Evolutionary conservation across 2,888 invertebrate species (phyloP).

Genomic region (Folsomia candida): DNA sequence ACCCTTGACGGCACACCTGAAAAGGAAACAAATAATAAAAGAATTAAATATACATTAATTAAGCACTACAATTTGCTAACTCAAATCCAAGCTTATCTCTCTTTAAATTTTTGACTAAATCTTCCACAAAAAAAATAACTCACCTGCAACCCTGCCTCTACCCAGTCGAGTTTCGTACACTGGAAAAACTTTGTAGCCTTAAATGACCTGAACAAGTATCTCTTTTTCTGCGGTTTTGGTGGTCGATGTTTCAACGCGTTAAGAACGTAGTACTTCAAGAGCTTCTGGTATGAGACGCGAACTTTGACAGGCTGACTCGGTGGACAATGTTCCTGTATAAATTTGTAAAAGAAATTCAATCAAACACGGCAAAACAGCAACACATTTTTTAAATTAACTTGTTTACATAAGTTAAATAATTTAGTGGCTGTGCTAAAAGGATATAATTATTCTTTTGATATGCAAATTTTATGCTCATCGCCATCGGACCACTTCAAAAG

Average conservation of each 20-base stretch:
- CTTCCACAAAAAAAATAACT: no score
- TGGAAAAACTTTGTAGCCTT: slow-evolving; percentile 99
- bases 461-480: no score
- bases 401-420: no score
- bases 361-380: no score
- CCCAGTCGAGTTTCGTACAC: slow-evolving; percentile 99
- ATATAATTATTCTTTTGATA: no score
- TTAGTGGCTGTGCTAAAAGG: no score
- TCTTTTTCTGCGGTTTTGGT: slow-evolving; percentile 97
- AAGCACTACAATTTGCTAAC: slow-evolving; percentile 33
- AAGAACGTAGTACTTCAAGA: slow-evolving; percentile 95
- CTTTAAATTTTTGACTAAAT: no score
- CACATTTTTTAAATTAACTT: no score
- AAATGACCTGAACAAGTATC: slow-evolving; percentile 93
- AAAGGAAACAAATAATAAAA: slow-evolving; percentile 17
- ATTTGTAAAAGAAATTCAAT: slow-evolving; percentile 11
- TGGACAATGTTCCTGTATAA: slow-evolving; percentile 72
- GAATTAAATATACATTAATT: background rate
- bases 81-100: background rate
- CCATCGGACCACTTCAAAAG: no score
- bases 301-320: slow-evolving; percentile 98
- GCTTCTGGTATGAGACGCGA: slow-evolving; percentile 96
- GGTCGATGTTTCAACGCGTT: slow-evolving; percentile 96
- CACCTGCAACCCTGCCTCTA: slow-evolving; percentile 94
- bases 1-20: slow-evolving; percentile 88